phyloP scores from a whole-genome alignment of 2,113 vertebrate genomes.

The Leptodactylus fuscus region DNA sequence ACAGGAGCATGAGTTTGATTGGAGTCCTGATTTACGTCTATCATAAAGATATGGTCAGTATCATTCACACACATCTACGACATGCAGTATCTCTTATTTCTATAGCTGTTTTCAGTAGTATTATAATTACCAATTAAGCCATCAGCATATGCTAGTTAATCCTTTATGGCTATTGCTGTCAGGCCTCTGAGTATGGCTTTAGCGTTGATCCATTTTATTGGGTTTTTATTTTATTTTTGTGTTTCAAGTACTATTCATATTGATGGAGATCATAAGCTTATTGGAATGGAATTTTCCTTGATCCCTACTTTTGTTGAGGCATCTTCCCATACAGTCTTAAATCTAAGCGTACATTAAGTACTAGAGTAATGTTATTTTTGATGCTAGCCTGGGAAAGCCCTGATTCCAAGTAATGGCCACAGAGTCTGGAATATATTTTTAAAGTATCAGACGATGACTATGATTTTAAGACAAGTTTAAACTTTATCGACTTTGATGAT shows the following conservation, averaged over 20 bases:
- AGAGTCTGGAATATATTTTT: no score
- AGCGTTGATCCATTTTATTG: not conserved
- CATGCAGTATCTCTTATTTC: not conserved
- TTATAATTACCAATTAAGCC: not conserved
- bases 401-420: no score
- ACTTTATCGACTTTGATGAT: no score
- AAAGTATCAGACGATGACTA: no score
- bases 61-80: not conserved
- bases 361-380: no score
- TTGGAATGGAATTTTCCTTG: no score
- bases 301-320: not conserved
- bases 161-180: not conserved
- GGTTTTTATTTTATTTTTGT: no score
- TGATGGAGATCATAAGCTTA: not conserved
- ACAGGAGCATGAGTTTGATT: conserved; percentile 12
- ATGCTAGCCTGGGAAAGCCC: no score
- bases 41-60: not conserved
- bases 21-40: not conserved
- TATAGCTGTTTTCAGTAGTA: not conserved
- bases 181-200: not conserved
- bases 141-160: not conserved
- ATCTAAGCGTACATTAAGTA: no score
- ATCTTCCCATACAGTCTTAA: no score
- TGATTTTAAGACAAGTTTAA: no score
- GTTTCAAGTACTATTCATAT: not conserved